These are phyloP conservation scores for Musca vetustissima DNA, from an alignment of 1,140 invertebrate species.

Conservation along the genomic window DNA sequence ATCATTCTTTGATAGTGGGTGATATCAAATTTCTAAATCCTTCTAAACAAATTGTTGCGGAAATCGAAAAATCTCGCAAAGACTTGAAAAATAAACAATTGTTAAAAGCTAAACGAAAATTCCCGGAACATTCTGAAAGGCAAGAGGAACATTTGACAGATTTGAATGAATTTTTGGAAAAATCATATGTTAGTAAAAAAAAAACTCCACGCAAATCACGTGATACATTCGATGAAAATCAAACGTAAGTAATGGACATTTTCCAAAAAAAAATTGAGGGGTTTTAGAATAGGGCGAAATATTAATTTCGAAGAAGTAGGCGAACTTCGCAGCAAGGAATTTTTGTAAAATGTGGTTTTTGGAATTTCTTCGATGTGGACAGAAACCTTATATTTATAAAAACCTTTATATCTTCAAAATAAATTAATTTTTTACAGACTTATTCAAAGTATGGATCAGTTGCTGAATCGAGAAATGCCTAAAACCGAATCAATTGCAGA, in stretches of 20 bases:
- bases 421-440: no score
- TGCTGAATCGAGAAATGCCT: slow-evolving; percentile 38
- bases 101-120: slow-evolving; percentile 33
- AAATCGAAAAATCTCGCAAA: slow-evolving; percentile 20
- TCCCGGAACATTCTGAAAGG: slow-evolving; percentile 34
- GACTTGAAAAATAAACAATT: slow-evolving; percentile 14
- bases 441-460: slow-evolving; percentile 48
- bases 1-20: slow-evolving; percentile 39
- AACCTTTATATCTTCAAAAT: no score
- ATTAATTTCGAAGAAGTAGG: no score
- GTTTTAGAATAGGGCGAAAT: no score
- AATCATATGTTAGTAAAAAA: slow-evolving; percentile 38
- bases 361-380: no score
- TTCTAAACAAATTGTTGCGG: slow-evolving; percentile 30
- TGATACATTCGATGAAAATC: slow-evolving; percentile 16
- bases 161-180: slow-evolving; percentile 42
- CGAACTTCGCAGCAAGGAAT: no score
- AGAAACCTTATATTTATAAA: no score
- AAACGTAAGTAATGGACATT: slow-evolving; percentile 9
- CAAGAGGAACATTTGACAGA: slow-evolving; percentile 45
- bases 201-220: slow-evolving; percentile 29
- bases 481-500: slow-evolving; percentile 42
- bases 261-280: no score
- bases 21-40: slow-evolving; percentile 37
- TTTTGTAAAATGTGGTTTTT: no score